Percentiles rank a stretch among this genome's conserved stretches.
Conservation (phyloP, 2,113 vertebrate species). For the Silurus glanis region DNA sequence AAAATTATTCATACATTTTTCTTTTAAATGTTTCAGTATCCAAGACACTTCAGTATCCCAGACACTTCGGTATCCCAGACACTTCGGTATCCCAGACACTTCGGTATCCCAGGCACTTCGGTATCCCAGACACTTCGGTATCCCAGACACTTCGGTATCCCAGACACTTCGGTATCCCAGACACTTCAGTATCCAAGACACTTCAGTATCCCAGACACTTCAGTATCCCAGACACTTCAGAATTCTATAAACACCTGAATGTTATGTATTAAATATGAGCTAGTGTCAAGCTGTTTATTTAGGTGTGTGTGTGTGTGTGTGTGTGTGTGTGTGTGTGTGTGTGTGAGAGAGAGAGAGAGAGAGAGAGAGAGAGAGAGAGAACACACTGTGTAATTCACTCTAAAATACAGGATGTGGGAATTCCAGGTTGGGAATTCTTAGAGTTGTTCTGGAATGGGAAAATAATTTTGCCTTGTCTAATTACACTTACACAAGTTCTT, state of each 20-base stretch:
- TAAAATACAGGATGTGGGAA: neutral
- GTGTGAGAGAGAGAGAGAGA: no score
- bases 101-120: neutral
- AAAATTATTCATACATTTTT: no score
- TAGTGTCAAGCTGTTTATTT: neutral
- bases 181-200: no score
- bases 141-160: no score
- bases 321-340: no score
- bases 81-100: neutral
- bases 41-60: neutral
- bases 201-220: no score
- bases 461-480: neutral
- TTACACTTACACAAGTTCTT: neutral
- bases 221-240: neutral
- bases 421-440: neutral
- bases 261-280: neutral
- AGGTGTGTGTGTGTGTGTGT: no score
- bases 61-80: neutral
- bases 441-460: neutral
- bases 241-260: neutral
- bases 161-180: no score
- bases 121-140: no score
- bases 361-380: neutral
- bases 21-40: no score
- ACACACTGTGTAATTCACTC: neutral